phyloP scores from a whole-genome alignment of 2,888 invertebrate species.

The Parnassius apollo region DNA sequence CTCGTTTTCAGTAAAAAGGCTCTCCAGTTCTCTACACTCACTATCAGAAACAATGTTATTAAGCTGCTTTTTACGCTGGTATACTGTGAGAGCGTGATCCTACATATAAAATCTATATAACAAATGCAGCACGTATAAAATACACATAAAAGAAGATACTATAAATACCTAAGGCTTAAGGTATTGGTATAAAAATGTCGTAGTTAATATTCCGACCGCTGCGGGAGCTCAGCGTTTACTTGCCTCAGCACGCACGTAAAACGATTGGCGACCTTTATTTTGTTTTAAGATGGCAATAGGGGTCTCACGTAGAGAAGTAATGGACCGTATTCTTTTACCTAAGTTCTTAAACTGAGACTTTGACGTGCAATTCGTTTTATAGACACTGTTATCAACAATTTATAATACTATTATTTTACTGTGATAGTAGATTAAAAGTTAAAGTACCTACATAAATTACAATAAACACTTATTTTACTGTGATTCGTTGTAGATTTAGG shows the following conservation, averaged over 20 bases:
- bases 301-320: conserved; percentile 25
- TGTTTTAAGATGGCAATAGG: conserved; percentile 21
- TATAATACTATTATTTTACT: background rate
- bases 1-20: too few relatives aligned
- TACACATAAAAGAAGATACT: background rate
- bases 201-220: conserved; percentile 23
- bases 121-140: background rate
- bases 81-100: too few relatives aligned
- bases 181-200: conserved; percentile 3
- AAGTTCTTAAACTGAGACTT: conserved; percentile 14
- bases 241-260: conserved; percentile 21
- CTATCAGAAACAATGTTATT: too few relatives aligned
- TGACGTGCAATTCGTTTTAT: conserved; percentile 25
- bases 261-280: conserved; percentile 23
- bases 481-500: too few relatives aligned
- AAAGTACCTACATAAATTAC: too few relatives aligned
- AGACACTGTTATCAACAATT: conserved; percentile 19
- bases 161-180: background rate
- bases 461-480: too few relatives aligned
- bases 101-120: too few relatives aligned
- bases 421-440: too few relatives aligned
- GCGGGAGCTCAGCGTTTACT: conserved; percentile 21
- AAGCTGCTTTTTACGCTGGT: too few relatives aligned
- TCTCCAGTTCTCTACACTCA: too few relatives aligned
- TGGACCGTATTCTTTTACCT: conserved; percentile 24